phyloP scores from a whole-genome alignment of 2,888 invertebrate genomes.

The Tholera decimalis region DNA sequence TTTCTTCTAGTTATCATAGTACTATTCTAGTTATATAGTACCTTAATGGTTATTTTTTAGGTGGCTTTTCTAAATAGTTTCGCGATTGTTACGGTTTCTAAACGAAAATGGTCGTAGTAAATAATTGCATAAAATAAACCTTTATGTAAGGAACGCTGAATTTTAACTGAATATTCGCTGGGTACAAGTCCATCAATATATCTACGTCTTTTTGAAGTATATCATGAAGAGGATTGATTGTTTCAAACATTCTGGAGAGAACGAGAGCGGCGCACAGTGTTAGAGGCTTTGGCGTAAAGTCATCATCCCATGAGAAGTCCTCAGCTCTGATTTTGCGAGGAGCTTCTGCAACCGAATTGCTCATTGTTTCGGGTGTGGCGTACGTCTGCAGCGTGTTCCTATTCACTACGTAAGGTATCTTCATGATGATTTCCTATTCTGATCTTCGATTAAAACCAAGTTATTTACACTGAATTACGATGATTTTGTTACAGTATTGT shows the following conservation, averaged over 20 bases:
- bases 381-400: conserved; percentile 80
- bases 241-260: conserved; percentile 84
- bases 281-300: conserved; percentile 84
- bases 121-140: conserved; percentile 69
- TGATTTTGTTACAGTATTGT: neutral
- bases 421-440: conserved; percentile 73
- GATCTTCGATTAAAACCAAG: neutral
- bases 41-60: too few relatives aligned
- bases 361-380: conserved; percentile 75
- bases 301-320: conserved; percentile 86
- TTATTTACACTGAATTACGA: neutral
- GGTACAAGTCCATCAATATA: conserved; percentile 91
- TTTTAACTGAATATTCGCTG: conserved; percentile 91
- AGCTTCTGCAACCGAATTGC: conserved; percentile 73
- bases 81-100: too few relatives aligned
- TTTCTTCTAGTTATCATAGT: too few relatives aligned
- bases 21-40: too few relatives aligned
- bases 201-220: conserved; percentile 91
- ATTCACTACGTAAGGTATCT: conserved; percentile 85
- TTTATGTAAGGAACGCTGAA: conserved; percentile 89
- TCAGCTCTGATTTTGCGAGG: conserved; percentile 82
- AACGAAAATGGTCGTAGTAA: neutral
- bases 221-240: conserved; percentile 88
- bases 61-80: too few relatives aligned
- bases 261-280: conserved; percentile 78